Conservation (phyloP, 2,113 vertebrate genomes). For the Noturus placidus region DNA sequence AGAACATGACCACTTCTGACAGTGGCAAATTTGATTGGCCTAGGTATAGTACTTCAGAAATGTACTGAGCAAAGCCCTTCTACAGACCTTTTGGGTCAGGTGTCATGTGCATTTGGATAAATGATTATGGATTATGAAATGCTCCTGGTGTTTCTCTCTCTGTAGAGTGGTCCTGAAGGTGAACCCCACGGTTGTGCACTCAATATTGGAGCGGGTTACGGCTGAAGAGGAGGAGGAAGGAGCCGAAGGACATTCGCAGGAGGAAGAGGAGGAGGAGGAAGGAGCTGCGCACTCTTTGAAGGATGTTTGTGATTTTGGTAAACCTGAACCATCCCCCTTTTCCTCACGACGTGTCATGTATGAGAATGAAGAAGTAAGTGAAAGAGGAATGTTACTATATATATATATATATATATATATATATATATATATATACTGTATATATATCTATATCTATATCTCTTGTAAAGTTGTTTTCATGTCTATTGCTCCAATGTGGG, state of each 20-base stretch:
- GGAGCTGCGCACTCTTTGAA: constrained; percentile 92
- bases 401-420: too few species aligned
- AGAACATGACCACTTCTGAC: constrained; percentile 85
- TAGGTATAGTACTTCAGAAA: constrained; percentile 67
- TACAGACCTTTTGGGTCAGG: neutral
- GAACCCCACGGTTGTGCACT: constrained; percentile 91
- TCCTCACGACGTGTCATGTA: constrained; percentile 98
- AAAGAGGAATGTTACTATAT: neutral
- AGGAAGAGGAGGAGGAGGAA: constrained; percentile 86
- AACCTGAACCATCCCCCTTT: constrained; percentile 93
- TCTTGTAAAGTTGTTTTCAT: neutral
- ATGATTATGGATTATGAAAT: neutral
- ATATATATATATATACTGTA: too few species aligned
- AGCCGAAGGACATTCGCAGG: constrained; percentile 83
- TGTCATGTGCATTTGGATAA: neutral
- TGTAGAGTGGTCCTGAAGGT: constrained; percentile 89
- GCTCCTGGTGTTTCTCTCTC: neutral
- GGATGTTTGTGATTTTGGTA: constrained; percentile 93
- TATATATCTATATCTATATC: too few species aligned
- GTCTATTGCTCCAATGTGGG: neutral
- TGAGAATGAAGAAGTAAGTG: constrained; percentile 92
- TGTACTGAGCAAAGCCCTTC: neutral
- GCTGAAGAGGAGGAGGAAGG: constrained; percentile 90
- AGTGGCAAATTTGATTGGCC: constrained; percentile 94
- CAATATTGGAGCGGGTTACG: constrained; percentile 90